A percentile compares a stretch with the other conserved stretches of the same genome.
These are phyloP conservation scores for Naja naja DNA, from an alignment of 2,113 vertebrate species.

Conservation along the genomic window DNA sequence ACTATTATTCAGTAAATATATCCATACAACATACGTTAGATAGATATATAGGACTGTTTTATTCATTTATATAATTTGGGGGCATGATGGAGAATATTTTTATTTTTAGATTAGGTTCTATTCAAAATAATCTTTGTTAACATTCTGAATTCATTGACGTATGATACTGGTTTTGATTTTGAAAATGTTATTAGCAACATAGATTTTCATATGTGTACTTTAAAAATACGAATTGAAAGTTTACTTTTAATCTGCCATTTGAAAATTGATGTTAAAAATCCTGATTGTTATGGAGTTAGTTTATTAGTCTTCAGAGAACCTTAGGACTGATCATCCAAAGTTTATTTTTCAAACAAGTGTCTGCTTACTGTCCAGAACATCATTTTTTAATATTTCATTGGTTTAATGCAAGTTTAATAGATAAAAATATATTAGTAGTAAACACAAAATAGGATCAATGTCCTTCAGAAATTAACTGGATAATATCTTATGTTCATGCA, in stretches of 20 bases:
- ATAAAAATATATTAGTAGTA: background rate
- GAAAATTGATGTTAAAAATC: background rate
- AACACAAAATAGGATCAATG: background rate
- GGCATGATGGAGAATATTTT: background rate
- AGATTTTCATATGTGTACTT: background rate
- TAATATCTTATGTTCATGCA: background rate
- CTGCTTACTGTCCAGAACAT: background rate
- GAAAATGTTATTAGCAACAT: background rate
- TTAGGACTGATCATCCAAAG: background rate
- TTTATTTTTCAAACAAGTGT: background rate
- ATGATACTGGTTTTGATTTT: background rate
- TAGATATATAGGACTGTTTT: background rate
- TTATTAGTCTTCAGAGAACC: background rate
- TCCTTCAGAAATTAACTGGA: background rate
- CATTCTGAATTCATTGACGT: background rate
- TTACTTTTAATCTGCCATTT: background rate
- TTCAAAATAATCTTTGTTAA: background rate
- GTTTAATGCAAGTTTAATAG: background rate
- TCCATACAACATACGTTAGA: background rate
- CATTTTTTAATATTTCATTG: conserved; percentile 15
- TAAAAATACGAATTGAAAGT: background rate
- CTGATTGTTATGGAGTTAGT: background rate
- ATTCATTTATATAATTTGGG: background rate
- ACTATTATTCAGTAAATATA: background rate
- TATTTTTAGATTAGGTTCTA: background rate